These are phyloP conservation scores for Hylyphantes graminicola DNA, from an alignment of 1,140 invertebrate genomes.

Conservation along the genomic window DNA sequence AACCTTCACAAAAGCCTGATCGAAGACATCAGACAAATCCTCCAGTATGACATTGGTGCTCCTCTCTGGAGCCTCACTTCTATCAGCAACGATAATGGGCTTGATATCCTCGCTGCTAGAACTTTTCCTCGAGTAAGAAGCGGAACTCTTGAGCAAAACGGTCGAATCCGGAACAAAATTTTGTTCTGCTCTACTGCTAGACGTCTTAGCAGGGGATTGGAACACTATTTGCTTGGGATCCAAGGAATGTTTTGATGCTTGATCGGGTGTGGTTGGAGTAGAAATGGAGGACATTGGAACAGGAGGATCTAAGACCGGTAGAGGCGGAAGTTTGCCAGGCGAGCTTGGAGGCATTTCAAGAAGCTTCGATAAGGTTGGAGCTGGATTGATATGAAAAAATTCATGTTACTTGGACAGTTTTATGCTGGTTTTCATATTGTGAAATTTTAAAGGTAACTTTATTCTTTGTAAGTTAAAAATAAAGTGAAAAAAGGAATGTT, in stretches of 20 bases:
- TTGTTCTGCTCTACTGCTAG: neutral
- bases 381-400: constrained; percentile 34
- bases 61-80: neutral
- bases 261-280: neutral
- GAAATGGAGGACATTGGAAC: neutral
- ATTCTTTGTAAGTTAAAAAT: too few relatives aligned
- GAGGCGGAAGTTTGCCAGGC: constrained; percentile 63
- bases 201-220: neutral
- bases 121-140: neutral
- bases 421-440: too few relatives aligned
- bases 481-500: too few relatives aligned
- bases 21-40: constrained; percentile 14
- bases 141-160: constrained; percentile 3
- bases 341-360: constrained; percentile 67
- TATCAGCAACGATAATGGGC: too few relatives aligned
- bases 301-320: constrained; percentile 36
- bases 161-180: constrained; percentile 4
- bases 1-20: constrained; percentile 7
- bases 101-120: too few relatives aligned
- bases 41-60: constrained; percentile 8
- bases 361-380: constrained; percentile 69
- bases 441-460: too few relatives aligned
- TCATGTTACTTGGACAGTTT: neutral
- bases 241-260: neutral
- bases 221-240: neutral